Evolutionary conservation across 2,888 invertebrate species (phyloP).

Genomic region (Leptura quadrifasciata): DNA sequence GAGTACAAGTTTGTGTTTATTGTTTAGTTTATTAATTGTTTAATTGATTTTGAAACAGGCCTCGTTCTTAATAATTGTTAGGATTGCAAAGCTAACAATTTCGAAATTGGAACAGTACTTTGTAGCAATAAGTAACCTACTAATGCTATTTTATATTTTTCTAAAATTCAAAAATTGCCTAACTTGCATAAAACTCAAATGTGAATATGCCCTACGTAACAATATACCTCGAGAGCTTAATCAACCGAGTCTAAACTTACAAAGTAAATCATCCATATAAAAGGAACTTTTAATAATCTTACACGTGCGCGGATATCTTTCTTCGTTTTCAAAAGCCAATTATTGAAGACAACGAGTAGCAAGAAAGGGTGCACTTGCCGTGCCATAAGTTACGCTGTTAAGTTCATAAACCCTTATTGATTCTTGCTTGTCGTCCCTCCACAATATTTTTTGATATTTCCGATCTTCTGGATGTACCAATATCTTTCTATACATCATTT

Average conservation of each 20-base stretch:
- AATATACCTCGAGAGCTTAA: slow-evolving; percentile 42
- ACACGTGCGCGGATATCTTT: slow-evolving; percentile 38
- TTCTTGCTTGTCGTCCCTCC: slow-evolving; percentile 42
- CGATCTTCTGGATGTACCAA: slow-evolving; percentile 40
- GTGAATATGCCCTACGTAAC: no score
- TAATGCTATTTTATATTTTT: no score
- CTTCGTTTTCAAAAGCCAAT: slow-evolving; percentile 33
- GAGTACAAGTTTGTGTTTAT: no score
- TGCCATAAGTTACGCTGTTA: slow-evolving; percentile 49
- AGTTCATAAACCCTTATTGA: slow-evolving; percentile 40
- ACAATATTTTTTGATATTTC: slow-evolving; percentile 48
- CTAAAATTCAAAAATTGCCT: no score
- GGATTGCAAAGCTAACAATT: no score
- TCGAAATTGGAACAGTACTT: no score
- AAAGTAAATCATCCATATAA: slow-evolving; percentile 50
- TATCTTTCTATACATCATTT: slow-evolving; percentile 51
- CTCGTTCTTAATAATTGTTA: no score
- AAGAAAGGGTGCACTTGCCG: slow-evolving; percentile 39
- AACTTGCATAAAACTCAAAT: no score
- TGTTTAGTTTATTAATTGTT: no score
- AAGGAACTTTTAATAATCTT: slow-evolving; percentile 42
- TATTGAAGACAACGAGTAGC: slow-evolving; percentile 28
- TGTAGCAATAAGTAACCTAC: no score
- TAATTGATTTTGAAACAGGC: no score
- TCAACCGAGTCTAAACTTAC: slow-evolving; percentile 41